Percentiles rank a stretch among this genome's conserved stretches.
phyloP scores from a whole-genome alignment of 2,113 vertebrate species.

The Atrichornis clamosus region DNA sequence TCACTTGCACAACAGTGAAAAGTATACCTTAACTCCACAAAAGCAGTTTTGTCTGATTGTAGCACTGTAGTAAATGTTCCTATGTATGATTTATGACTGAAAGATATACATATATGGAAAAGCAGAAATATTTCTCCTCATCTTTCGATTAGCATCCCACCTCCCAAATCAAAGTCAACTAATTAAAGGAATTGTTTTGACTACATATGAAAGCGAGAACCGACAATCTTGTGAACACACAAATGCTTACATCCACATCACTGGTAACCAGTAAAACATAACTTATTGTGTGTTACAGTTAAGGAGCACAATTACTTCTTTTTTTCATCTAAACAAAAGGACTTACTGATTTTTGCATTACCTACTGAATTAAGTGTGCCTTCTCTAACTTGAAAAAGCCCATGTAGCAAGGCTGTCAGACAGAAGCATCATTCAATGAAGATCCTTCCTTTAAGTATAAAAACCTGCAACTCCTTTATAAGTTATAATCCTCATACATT shows the following conservation, averaged over 20 bases:
- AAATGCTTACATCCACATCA: neutral
- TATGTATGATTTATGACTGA: neutral
- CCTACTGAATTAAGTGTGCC: neutral
- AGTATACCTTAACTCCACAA: neutral
- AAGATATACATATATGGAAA: neutral
- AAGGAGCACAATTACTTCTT: neutral
- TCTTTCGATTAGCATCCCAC: neutral
- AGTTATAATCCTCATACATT: neutral
- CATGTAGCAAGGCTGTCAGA: rapidly evolving
- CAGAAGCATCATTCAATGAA: neutral
- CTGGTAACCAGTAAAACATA: neutral
- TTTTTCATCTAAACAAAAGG: neutral
- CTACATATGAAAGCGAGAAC: neutral
- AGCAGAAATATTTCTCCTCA: neutral
- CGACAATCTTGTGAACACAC: neutral
- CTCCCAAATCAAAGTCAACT: rapidly evolving
- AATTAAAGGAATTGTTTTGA: neutral
- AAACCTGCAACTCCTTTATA: neutral
- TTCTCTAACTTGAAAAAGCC: neutral
- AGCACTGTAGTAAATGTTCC: neutral
- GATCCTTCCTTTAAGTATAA: neutral
- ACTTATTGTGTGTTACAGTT: neutral
- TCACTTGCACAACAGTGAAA: neutral
- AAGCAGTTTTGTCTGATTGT: neutral
- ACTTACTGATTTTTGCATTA: neutral